A percentile compares a stretch with the other conserved stretches of the same genome.
phyloP scores from a whole-genome alignment of 2,888 invertebrate species.

The Athalia circularis region DNA sequence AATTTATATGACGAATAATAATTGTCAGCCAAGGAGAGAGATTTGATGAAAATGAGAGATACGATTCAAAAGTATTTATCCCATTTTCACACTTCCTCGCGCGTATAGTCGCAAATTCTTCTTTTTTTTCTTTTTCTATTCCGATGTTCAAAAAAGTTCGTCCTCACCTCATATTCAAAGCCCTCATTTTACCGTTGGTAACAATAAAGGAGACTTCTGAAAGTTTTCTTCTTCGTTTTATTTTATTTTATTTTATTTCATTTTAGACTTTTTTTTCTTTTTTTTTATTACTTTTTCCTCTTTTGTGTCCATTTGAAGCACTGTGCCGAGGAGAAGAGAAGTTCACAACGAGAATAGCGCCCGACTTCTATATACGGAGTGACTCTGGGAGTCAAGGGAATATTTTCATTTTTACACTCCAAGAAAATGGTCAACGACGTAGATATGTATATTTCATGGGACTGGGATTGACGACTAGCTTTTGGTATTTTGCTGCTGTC shows the following conservation, averaged over 20 bases:
- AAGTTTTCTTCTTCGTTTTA: slow-evolving; percentile 6
- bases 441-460: no score
- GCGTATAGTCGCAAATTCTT: neutral
- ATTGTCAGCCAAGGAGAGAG: no score
- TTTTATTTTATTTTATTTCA: neutral
- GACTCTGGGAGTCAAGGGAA: neutral
- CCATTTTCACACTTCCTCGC: neutral
- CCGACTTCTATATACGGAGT: neutral
- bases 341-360: slow-evolving; percentile 19
- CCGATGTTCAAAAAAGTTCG: slow-evolving; percentile 8
- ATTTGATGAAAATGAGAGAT: no score
- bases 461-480: no score
- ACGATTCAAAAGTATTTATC: no score
- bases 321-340: neutral
- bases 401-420: slow-evolving; percentile 4
- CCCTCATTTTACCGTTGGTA: slow-evolving; percentile 2
- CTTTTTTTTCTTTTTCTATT: neutral
- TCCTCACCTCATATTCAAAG: neutral
- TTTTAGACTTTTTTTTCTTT: neutral
- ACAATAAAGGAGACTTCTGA: neutral
- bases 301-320: slow-evolving; percentile 3
- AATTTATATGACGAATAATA: no score
- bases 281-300: neutral
- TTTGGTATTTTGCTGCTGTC: no score
- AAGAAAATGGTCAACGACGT: neutral